Percentiles rank a stretch among this genome's conserved stretches.
Conservation (phyloP, 1,140 invertebrate species). For the Panagrolaimus sp. region DNA sequence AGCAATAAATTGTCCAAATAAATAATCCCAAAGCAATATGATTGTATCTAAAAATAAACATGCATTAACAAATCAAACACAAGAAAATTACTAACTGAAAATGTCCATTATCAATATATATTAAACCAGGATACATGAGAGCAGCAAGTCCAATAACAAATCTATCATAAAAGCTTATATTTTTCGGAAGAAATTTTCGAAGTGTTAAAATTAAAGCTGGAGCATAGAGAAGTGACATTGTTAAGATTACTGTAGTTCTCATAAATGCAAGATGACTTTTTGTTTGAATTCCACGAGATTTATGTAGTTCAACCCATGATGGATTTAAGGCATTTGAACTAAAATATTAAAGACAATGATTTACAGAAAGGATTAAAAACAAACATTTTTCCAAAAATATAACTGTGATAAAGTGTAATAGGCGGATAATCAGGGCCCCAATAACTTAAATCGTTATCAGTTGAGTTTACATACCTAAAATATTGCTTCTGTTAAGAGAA, state of each 20-base stretch:
- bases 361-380: conserved; percentile 30
- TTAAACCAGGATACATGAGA: conserved; percentile 78
- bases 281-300: conserved; percentile 79
- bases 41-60: conserved; percentile 70
- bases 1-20: conserved; percentile 68
- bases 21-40: conserved; percentile 83
- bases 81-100: conserved; percentile 72
- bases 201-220: conserved; percentile 39
- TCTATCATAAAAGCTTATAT: conserved; percentile 18
- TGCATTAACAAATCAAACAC: not conserved
- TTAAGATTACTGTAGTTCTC: conserved; percentile 66
- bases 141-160: conserved; percentile 31
- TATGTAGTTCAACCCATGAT: conserved; percentile 68
- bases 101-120: conserved; percentile 94
- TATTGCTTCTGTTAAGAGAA: no score
- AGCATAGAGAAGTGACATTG: conserved; percentile 40
- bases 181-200: not conserved
- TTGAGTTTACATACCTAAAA: conserved; percentile 77
- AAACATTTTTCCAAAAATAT: conserved; percentile 62
- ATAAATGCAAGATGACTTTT: conserved; percentile 84
- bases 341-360: conserved; percentile 13
- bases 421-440: conserved; percentile 99
- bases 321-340: conserved; percentile 58
- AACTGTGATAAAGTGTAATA: conserved; percentile 93
- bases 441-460: conserved; percentile 83